Evolutionary conservation across 2,888 invertebrate genomes (phyloP), one percentile per base, ranked within the genome.

Genomic region (Eledona agricola): DNA sequence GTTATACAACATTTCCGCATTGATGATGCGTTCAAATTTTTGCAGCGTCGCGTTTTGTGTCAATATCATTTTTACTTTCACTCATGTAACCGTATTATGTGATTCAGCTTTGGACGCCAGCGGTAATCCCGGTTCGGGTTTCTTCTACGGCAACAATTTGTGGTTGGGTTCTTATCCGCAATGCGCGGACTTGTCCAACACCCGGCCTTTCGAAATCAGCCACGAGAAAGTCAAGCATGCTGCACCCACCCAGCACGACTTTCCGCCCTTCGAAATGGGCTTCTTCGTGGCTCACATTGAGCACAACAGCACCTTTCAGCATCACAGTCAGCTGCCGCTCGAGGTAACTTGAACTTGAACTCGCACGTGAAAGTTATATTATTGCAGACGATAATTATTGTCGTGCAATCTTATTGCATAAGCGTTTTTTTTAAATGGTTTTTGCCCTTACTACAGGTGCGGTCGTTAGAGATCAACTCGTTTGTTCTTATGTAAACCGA

Each of bases 141-240:
- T 84, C 62, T 64, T 82, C 1, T 81, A 80, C 58, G 84, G 84
- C 0, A 81, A 83, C 55, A 84, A 83, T 68, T 80, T 78, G 37
- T 84, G 84, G 84, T 59, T 83, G 19, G 84, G 84, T 5, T 78
- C 78, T 11, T 75, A 73, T 23, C 72, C 72, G 22, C 80, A 81
- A 7, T 84, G 84, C 61, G 58, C 70, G 1, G 80, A 80, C 1
- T 67, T 79, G 0, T 54, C 57, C 0, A 72, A 75, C 29, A 64
- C 47, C 1, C 58, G 47, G 7, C 67, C 66, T 2, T 53, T 77
- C 3, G 55, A 66, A 15, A 49, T 78, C 1, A 64, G 64, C 16
- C 51, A 64, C 12, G 42, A 63, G 2, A 59, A 65, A 4, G 55
- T 64, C 1, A 43, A 55, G 2, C 59, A 57, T 37, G 72, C 75